Evolutionary conservation across 2,113 vertebrate species (phyloP), one percentile per base, ranked within the genome.

Genomic region (pig (Sus scrofa)): DNA sequence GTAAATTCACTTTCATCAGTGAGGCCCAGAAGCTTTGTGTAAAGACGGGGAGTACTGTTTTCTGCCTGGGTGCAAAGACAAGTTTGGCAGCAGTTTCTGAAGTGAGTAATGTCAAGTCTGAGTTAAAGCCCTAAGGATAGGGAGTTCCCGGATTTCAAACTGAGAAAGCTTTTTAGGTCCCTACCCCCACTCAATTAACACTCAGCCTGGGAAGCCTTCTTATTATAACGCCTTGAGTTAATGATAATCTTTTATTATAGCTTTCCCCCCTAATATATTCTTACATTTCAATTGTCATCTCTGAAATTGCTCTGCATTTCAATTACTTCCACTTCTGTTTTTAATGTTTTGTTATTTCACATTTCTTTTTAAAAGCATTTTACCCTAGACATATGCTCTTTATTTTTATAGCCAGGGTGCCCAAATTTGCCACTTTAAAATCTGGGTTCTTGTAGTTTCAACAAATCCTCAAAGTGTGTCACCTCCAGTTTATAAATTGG

Each of bases 271-370:
- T 79, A 78, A 87, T 73, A 78, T 11, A 14, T 37, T 84, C 52
- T 89, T 93, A 65, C 13, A 89, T 93, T 96, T 94, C 15, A 89
- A 78, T 82, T 91, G 14, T 89, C 74, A 93, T 74, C 34, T 79
- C 1, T 62, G 50, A 83, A 92, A 93, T 91, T 93, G 26, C 75
- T 63, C 62, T 75, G 6, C 54, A 87, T 95, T 68, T 93, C 37
- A 87, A 1, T 95, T 78, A 89, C 39, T 88, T 91, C 68, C 68
- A 62, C 34, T 91, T 94, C 71, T 95, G 65, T 82, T 78, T 62
- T 95, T 89, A 86, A 58, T 82, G 13, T 91, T 88, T 84, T 85
- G 39, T 95, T 91, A 94, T 86, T 95, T 95, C 65, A 71, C 44
- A 65, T 96, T 97, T 95, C 67, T 82, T 89, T 87, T 88, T 77